Evolutionary conservation across 2,888 invertebrate genomes (phyloP).

Genomic region (Fabriciana adippe): DNA sequence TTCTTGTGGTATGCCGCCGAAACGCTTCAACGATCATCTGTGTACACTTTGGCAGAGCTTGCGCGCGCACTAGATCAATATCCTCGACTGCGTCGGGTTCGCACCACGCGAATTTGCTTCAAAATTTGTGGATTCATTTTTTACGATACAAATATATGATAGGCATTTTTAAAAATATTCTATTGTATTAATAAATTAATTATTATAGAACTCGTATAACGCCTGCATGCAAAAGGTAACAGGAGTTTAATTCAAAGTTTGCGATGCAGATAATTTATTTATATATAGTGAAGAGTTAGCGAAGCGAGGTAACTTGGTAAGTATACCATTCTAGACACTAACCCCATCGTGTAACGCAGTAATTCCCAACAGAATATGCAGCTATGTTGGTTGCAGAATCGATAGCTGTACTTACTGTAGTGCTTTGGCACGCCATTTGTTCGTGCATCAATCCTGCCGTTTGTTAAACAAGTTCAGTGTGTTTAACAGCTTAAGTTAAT

Average conservation of each 20-base stretch:
- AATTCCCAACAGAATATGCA: constrained; percentile 40
- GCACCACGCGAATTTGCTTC: constrained; percentile 67
- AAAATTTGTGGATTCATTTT: constrained; percentile 66
- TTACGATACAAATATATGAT: constrained; percentile 38
- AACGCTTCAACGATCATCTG: constrained; percentile 70
- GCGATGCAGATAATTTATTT: constrained; percentile 13
- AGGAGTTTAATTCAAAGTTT: constrained; percentile 10
- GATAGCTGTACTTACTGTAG: constrained; percentile 55
- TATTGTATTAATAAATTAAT: background rate
- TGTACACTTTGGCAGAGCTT: constrained; percentile 72
- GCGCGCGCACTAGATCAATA: constrained; percentile 82
- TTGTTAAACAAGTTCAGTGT: constrained; percentile 50
- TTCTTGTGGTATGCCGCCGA: constrained; percentile 66
- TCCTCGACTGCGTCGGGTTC: constrained; percentile 69
- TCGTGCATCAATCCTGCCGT: constrained; percentile 41
- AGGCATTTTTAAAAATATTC: background rate
- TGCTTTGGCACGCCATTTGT: constrained; percentile 42
- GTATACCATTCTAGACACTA: constrained; percentile 9
- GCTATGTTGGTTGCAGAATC: constrained; percentile 48
- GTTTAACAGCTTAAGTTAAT: constrained; percentile 42
- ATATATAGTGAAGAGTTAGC: background rate
- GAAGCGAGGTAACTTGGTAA: constrained; percentile 12
- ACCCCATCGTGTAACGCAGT: constrained; percentile 31
- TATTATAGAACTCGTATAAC: too few species aligned
- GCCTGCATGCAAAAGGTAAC: background rate